These are phyloP conservation scores for Tubulanus polymorphus DNA, from an alignment of 2,888 invertebrate genomes.

Conservation along the genomic window DNA sequence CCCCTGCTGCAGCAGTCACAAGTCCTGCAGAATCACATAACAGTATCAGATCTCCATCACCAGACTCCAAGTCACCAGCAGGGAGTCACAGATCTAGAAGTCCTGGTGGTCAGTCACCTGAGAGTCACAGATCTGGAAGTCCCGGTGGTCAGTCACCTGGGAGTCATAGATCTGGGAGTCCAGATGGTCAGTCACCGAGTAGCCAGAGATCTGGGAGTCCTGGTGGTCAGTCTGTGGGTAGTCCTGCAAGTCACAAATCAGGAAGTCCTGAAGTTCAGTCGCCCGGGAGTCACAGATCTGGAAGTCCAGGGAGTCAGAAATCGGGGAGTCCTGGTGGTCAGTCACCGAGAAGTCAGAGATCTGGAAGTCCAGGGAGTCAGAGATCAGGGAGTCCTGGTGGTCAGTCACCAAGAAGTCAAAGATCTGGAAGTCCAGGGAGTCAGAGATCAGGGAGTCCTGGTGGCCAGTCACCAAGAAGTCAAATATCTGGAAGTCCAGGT, in stretches of 20 bases:
- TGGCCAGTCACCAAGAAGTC: not conserved
- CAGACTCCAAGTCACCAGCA: not conserved
- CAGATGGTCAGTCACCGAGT: not conserved
- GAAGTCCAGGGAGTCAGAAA: constrained; percentile 13
- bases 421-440: not conserved
- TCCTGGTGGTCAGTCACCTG: not conserved
- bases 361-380: not conserved
- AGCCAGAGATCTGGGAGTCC: not conserved
- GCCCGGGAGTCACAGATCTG: not conserved
- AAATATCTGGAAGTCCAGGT: not conserved
- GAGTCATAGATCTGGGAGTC: constrained; percentile 7
- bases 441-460: not conserved
- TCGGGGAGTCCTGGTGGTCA: constrained; percentile 11
- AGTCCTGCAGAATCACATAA: not conserved
- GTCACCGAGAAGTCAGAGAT: not conserved
- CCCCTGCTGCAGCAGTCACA: not conserved
- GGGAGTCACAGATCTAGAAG: not conserved
- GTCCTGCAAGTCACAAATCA: not conserved
- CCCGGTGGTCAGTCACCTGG: constrained; percentile 7
- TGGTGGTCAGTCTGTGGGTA: too few relatives aligned
- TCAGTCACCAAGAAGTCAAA: constrained; percentile 10
- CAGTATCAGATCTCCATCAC: too few relatives aligned
- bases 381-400: constrained; percentile 9
- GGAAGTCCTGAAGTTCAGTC: not conserved
- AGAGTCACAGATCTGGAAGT: constrained; percentile 9